Conservation (phyloP, 2,797 vertebrate genomes). For the Chrysocyon brachyurus region DNA sequence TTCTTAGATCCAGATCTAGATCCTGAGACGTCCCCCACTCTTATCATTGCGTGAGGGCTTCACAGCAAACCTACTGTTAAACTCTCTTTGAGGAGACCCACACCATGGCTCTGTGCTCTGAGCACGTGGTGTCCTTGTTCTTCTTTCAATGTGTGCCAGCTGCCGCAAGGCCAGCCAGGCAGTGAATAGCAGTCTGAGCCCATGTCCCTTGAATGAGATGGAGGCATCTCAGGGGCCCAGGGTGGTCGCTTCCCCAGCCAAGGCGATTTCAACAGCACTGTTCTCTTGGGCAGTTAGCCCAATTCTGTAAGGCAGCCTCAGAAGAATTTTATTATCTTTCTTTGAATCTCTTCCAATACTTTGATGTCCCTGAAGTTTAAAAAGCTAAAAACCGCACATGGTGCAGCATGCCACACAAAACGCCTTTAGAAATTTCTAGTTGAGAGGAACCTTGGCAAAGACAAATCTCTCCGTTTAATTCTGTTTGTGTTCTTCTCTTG, state of each 20-base stretch:
- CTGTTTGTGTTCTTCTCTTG: neutral
- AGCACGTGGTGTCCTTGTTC: neutral
- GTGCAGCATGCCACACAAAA: neutral
- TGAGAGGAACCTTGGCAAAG: conserved; percentile 12
- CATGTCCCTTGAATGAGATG: neutral
- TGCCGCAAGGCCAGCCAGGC: neutral
- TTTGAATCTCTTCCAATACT: conserved; percentile 66
- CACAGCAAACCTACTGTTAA: neutral
- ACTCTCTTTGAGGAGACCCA: neutral
- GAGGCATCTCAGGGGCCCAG: neutral
- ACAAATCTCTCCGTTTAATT: neutral
- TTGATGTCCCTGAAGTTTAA: conserved; percentile 66
- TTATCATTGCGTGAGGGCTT: neutral
- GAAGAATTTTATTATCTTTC: neutral
- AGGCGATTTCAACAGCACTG: neutral
- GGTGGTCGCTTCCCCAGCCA: neutral
- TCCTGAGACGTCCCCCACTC: neutral
- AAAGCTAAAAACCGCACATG: conserved; percentile 35
- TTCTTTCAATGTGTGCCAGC: neutral
- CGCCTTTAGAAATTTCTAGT: conserved; percentile 47
- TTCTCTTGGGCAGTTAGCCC: neutral
- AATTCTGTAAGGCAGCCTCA: neutral
- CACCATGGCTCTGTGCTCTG: neutral
- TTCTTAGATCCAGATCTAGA: neutral
- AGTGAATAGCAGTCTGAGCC: neutral